Conservation (phyloP, 2,113 vertebrate species). For the Melanerpes formicivorus region DNA sequence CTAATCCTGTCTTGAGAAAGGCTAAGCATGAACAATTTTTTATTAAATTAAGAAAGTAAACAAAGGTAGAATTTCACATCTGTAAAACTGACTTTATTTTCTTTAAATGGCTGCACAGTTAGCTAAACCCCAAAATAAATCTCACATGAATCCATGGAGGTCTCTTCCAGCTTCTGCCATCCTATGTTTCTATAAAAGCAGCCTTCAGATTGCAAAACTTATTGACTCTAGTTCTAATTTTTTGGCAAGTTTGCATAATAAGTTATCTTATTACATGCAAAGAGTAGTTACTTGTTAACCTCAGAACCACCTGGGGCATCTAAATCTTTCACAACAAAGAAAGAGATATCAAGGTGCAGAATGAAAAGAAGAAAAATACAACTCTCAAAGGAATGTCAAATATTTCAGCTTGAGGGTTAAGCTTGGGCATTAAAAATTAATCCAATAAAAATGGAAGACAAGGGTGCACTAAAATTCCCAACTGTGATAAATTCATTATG, state of each 20-base stretch:
- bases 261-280: not conserved
- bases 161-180: no score
- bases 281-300: not conserved
- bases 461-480: not conserved
- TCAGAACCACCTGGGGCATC: not conserved
- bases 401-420: slow-evolving; percentile 12
- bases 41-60: not conserved
- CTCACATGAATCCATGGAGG: no score
- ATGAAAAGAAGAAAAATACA: not conserved
- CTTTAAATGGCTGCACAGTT: not conserved
- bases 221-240: not conserved
- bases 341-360: not conserved
- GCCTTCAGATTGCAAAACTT: not conserved
- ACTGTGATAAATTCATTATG: slow-evolving; percentile 31
- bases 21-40: not conserved
- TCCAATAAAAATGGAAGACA: slow-evolving; percentile 25
- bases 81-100: not conserved
- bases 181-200: not conserved
- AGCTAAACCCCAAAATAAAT: not conserved
- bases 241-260: not conserved
- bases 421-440: not conserved
- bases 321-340: not conserved
- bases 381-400: not conserved
- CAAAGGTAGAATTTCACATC: not conserved
- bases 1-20: not conserved